phyloP scores from a whole-genome alignment of 37 sponge, comb jelly and placozoan genomes.

The Axinella damicornis region DNA sequence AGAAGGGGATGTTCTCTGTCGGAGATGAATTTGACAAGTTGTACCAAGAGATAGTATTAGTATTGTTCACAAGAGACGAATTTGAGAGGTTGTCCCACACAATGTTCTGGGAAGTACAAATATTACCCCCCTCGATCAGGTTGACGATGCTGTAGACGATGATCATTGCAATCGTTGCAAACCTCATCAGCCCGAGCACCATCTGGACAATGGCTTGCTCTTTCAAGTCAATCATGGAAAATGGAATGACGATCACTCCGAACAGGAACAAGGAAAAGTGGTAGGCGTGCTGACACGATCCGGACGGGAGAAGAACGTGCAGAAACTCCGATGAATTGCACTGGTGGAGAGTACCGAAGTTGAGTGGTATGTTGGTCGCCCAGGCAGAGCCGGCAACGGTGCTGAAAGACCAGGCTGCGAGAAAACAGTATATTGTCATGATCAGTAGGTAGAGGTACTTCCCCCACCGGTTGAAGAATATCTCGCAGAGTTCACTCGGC shows the following conservation, averaged over 20 bases:
- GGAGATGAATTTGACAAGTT: background rate
- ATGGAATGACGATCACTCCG: slow-evolving; percentile 65
- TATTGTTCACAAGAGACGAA: no score
- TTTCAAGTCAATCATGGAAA: slow-evolving; percentile 80
- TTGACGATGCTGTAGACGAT: slow-evolving; percentile 68
- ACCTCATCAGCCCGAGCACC: slow-evolving; percentile 77
- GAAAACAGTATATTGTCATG: slow-evolving; percentile 68
- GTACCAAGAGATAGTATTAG: no score
- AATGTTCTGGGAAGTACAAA: background rate
- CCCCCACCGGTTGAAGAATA: slow-evolving; percentile 62
- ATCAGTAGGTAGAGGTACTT: slow-evolving; percentile 73
- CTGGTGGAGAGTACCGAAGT: slow-evolving; percentile 41
- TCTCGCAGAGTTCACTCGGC: slow-evolving; percentile 73
- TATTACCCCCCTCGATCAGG: slow-evolving; percentile 9
- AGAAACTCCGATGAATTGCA: slow-evolving; percentile 76
- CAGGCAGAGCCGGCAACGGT: slow-evolving; percentile 91
- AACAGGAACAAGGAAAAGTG: slow-evolving; percentile 81
- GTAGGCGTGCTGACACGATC: slow-evolving; percentile 69
- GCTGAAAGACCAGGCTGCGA: slow-evolving; percentile 65
- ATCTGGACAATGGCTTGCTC: slow-evolving; percentile 91
- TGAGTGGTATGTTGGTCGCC: slow-evolving; percentile 88
- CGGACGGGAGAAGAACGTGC: slow-evolving; percentile 41
- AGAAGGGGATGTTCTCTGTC: no score
- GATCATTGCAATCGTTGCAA: slow-evolving; percentile 72
- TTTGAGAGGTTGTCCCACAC: background rate